Evolutionary conservation across 1,140 invertebrate species (phyloP).

Genomic region (Cardiocondyla obscurior): DNA sequence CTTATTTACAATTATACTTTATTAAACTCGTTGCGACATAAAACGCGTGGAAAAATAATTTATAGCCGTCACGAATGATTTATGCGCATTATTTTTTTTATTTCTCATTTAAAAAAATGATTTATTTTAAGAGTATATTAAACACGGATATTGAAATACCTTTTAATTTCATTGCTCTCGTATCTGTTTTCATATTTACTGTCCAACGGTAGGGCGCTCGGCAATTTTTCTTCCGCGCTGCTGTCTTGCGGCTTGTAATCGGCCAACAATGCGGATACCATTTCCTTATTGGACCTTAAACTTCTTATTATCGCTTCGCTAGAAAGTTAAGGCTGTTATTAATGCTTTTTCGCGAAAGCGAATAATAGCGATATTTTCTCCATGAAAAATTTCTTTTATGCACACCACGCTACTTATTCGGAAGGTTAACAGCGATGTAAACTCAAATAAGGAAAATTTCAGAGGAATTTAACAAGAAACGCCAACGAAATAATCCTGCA

Average conservation of each 20-base stretch:
- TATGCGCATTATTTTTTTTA: neutral
- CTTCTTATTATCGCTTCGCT: constrained; percentile 91
- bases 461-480: neutral
- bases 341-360: constrained; percentile 19
- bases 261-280: constrained; percentile 88
- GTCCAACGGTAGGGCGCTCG: constrained; percentile 62
- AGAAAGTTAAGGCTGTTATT: constrained; percentile 64
- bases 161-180: constrained; percentile 82
- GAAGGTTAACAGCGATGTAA: neutral
- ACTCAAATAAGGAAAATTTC: neutral
- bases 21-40: neutral
- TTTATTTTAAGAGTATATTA: no score
- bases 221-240: constrained; percentile 57
- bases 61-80: neutral
- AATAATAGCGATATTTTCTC: constrained; percentile 11
- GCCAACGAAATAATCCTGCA: neutral
- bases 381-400: neutral
- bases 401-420: neutral
- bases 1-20: neutral
- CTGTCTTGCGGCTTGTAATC: constrained; percentile 84
- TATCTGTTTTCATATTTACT: constrained; percentile 72
- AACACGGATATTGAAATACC: constrained; percentile 66
- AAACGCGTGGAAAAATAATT: neutral
- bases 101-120: no score
- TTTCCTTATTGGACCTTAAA: constrained; percentile 88